Percentiles rank a stretch among this genome's conserved stretches.
Evolutionary conservation across 2,888 invertebrate genomes (phyloP).

Genomic region (Trichopria drosophilae): DNA sequence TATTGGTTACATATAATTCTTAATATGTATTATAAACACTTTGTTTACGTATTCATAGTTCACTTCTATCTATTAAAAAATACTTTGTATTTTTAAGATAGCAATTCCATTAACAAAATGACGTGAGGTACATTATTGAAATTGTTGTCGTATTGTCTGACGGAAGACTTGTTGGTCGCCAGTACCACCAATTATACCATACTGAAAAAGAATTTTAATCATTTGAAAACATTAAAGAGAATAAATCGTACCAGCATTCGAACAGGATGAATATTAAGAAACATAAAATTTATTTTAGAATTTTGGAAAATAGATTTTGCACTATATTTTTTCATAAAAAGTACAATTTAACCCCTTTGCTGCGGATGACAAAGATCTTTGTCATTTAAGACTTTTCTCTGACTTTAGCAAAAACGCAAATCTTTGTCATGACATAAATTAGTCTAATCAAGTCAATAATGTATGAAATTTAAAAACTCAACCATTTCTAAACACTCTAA

Average conservation of each 20-base stretch:
- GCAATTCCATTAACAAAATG: slow-evolving; percentile 66
- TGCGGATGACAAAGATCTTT: too few relatives aligned
- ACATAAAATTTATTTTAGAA: background rate
- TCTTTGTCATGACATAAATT: too few relatives aligned
- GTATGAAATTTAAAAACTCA: too few relatives aligned
- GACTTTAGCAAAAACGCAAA: too few relatives aligned
- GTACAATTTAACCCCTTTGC: background rate
- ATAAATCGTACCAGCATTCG: background rate
- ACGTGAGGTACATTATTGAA: slow-evolving; percentile 71
- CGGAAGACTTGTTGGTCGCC: slow-evolving; percentile 71
- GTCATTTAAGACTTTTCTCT: too few relatives aligned
- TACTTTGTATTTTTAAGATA: too few relatives aligned
- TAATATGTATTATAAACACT: slow-evolving; percentile 1
- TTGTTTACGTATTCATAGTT: background rate
- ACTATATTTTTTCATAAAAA: background rate
- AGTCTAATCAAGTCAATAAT: too few relatives aligned
- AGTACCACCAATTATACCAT: slow-evolving; percentile 85
- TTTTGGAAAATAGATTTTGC: background rate
- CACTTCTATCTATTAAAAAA: background rate
- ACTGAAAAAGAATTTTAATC: slow-evolving; percentile 59
- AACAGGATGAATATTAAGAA: background rate
- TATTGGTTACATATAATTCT: too few relatives aligned
- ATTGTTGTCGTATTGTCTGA: slow-evolving; percentile 64
- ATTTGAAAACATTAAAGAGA: background rate
- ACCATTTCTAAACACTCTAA: too few relatives aligned